phyloP scores from a whole-genome alignment of 1,140 invertebrate species.

The Scaptomyza hsui region DNA sequence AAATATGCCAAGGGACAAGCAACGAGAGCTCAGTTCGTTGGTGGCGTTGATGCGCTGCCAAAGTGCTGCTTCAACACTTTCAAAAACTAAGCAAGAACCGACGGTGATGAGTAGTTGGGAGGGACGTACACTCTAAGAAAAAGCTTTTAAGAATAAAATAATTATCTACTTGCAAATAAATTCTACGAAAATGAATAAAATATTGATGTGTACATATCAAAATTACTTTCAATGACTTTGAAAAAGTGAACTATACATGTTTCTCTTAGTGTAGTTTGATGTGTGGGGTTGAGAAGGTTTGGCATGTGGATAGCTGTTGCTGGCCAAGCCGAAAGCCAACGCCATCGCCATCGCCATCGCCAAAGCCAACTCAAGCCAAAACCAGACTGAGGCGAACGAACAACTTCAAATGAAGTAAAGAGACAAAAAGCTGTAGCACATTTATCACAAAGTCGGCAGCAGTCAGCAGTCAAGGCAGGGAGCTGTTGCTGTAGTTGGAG shows the following conservation, averaged over 20 bases:
- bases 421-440: conserved; percentile 82
- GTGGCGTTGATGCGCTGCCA: conserved; percentile 79
- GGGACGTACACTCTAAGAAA: background rate
- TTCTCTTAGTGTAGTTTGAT: background rate
- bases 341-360: background rate
- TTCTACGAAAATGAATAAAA: too few species aligned
- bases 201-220: too few species aligned
- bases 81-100: conserved; percentile 39
- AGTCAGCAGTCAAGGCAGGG: conserved; percentile 28
- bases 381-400: conserved; percentile 12
- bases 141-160: background rate
- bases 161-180: background rate
- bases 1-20: conserved; percentile 66
- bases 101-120: conserved; percentile 1
- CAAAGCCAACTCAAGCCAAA: conserved; percentile 12
- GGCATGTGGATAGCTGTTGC: background rate
- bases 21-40: conserved; percentile 44
- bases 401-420: conserved; percentile 79
- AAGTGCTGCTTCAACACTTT: conserved; percentile 82
- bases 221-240: too few species aligned
- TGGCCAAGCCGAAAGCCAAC: background rate
- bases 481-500: conserved; percentile 5
- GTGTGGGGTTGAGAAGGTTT: background rate
- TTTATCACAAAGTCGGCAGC: conserved; percentile 78
- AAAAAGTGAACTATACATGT: background rate